Percentiles rank a stretch among this genome's conserved stretches.
These are phyloP conservation scores for Pollenia labialis DNA, from an alignment of 2,888 invertebrate species.

Conservation along the genomic window DNA sequence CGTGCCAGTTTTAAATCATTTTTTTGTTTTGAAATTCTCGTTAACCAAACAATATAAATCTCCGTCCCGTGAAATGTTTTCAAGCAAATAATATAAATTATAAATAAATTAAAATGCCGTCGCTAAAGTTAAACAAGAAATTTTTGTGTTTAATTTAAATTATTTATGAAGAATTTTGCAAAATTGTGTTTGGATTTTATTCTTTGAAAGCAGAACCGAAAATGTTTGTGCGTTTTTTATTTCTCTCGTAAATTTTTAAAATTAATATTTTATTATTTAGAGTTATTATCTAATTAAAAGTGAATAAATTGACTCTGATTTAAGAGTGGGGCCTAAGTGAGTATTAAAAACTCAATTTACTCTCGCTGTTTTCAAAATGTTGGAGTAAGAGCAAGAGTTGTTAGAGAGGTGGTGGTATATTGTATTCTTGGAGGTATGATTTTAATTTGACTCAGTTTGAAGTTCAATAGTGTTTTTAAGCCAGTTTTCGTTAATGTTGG, in stretches of 20 bases:
- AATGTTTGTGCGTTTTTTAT: neutral
- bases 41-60: conserved; percentile 33
- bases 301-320: conserved; percentile 34
- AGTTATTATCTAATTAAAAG: conserved; percentile 65
- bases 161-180: neutral
- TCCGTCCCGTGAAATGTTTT: conserved; percentile 50
- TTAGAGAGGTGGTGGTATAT: neutral
- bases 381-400: conserved; percentile 31
- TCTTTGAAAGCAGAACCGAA: neutral
- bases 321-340: neutral
- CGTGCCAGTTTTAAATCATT: conserved; percentile 71
- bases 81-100: neutral
- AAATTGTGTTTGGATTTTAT: neutral
- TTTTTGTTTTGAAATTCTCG: conserved; percentile 26
- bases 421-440: conserved; percentile 17
- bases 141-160: neutral
- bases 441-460: conserved; percentile 42
- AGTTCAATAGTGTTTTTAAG: conserved; percentile 57
- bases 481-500: conserved; percentile 52
- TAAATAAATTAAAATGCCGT: conserved; percentile 49
- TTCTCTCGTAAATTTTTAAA: neutral
- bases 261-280: conserved; percentile 14
- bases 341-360: conserved; percentile 44
- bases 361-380: conserved; percentile 40
- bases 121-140: conserved; percentile 34